Conservation (phyloP, 2,113 vertebrate species). For the Mesembrinibis cayennensis region DNA sequence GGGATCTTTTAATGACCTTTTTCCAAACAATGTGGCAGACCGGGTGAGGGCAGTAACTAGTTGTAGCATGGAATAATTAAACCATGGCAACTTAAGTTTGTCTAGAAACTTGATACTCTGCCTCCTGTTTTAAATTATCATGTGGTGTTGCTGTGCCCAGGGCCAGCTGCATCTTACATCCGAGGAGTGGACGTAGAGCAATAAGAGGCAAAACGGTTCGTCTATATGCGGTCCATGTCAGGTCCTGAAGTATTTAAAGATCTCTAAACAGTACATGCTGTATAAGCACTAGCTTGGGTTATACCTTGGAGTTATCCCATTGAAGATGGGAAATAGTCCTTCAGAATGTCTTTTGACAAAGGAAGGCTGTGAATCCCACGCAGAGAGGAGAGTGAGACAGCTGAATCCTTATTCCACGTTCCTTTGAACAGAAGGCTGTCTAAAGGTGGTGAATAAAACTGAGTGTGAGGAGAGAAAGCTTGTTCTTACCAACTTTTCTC, state of each 20-base stretch:
- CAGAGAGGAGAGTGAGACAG: not conserved
- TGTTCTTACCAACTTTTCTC: slow-evolving; percentile 8
- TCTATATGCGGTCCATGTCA: not conserved
- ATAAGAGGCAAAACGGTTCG: not conserved
- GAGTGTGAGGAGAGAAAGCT: not conserved
- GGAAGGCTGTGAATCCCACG: not conserved
- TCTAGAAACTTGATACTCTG: not conserved
- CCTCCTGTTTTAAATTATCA: not conserved
- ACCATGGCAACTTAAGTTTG: not conserved
- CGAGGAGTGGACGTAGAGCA: not conserved
- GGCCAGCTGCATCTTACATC: not conserved
- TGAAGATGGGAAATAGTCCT: not conserved
- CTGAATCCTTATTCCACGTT: not conserved
- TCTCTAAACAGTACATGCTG: not conserved
- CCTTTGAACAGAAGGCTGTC: not conserved
- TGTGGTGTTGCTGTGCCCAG: not conserved
- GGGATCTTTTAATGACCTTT: not conserved
- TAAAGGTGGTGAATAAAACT: not conserved
- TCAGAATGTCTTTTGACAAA: not conserved
- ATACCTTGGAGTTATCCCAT: not conserved
- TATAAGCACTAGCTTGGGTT: not conserved
- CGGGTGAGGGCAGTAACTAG: not conserved
- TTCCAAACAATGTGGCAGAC: not conserved
- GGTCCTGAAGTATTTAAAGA: not conserved
- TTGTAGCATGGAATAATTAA: not conserved